Evolutionary conservation across 2,113 vertebrate genomes (phyloP).

Genomic region (Dasyornis broadbenti): DNA sequence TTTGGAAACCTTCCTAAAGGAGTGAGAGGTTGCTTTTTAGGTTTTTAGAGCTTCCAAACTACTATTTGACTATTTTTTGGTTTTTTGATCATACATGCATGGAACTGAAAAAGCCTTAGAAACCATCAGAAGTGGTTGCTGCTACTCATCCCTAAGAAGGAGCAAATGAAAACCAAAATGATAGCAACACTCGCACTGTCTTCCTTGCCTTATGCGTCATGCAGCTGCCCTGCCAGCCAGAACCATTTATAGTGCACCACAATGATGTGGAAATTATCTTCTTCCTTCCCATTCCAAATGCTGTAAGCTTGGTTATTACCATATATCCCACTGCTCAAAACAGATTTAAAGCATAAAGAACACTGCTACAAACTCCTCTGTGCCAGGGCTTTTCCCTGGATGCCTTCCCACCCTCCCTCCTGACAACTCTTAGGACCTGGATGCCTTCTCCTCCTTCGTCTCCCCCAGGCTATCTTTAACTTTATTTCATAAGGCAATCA

Average conservation of each 20-base stretch:
- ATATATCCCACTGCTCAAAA: background rate
- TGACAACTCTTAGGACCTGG: background rate
- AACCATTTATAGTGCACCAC: background rate
- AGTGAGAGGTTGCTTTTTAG: constrained; percentile 23
- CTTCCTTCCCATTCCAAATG: background rate
- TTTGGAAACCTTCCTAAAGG: constrained; percentile 36
- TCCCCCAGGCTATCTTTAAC: background rate
- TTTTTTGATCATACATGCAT: background rate
- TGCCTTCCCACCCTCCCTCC: background rate
- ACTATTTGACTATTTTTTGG: background rate
- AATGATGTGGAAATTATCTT: background rate
- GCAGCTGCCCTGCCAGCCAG: background rate
- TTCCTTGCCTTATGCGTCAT: background rate
- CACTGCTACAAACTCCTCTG: background rate
- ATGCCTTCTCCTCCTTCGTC: background rate
- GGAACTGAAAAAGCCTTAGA: background rate
- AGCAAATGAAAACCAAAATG: constrained; percentile 27
- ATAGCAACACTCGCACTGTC: background rate
- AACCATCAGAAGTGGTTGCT: background rate
- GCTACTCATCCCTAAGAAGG: background rate
- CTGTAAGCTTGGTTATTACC: background rate
- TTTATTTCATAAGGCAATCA: background rate
- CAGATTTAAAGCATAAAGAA: background rate
- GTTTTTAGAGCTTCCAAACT: constrained; percentile 5
- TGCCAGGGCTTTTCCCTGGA: background rate